Base-by-base conservation (phyloP, 2,113 vertebrate species). In the Paramormyrops kingsleyae region DNA sequence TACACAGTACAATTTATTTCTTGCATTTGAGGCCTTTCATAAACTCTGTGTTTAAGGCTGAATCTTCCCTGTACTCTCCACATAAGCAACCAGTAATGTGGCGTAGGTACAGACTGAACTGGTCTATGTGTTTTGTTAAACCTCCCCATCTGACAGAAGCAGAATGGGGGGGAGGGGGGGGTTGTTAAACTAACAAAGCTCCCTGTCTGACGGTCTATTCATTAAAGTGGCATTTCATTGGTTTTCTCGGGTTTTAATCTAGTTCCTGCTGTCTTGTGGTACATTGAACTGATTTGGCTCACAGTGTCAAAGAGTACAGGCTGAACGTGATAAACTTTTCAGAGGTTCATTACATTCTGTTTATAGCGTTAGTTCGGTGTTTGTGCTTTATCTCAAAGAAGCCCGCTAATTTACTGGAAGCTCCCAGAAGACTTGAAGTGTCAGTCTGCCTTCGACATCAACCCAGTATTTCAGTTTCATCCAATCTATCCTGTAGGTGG, bases 201-300 rank as follows among this genome's bases (percentile, higher is more conserved):
- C 24, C 42, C 53, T 31, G 31, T 89, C 52, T 44, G 50, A 89
- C 83, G 52, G 77, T 84, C 88, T 89, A 46, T 84, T 89, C 83
- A 89, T 84, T 89, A 56, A 56, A 89, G 88, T 39, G 31, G 62
- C 88, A 83, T 46, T 39, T 53, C 70, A 89, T 92, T 92, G 87
- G 91, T 93, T 90, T 52, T 88, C 90, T 39, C 56, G 50, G 21
- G 13, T 49, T 52, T 62, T 27, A 59, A 59, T 49, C 21, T 56
- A 89, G 89, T 92, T 84, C 62, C 87, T 89, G 87, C 13, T 83
- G 87, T 89, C 90, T 90, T 84, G 90, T 91, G 92, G 91, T 80
- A 47, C 46, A n/a, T 92, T 90, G 87, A 91, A 91, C 88, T 91
- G 89, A 92, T 93, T 90, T 27, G 53, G 90, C 85, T 49, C 44